Evolutionary conservation across 2,888 invertebrate genomes (phyloP), one percentile per base, ranked within the genome.

Genomic region (Pyrocoelia pectoralis): DNA sequence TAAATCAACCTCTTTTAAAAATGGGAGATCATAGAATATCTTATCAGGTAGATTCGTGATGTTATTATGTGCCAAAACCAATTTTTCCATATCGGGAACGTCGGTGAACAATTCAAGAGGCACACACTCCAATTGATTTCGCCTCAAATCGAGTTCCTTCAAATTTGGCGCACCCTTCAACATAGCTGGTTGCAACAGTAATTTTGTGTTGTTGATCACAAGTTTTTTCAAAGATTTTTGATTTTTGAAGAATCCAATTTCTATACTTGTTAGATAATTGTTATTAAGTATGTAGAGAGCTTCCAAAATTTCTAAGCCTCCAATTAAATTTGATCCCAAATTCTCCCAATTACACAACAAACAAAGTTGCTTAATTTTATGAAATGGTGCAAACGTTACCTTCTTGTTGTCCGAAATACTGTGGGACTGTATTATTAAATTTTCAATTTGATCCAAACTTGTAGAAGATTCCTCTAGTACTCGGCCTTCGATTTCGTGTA

Each of bases 91-190:
- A 60, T 84, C 80, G 15, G 75, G 76, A 67, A 84, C 84, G 59
- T 80, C 57, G n/a, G 81, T 81, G 70, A 89, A 89, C 74, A 88
- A 85, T 73, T 86, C 82, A 78, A 89, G 88, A 33, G 89, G 85
- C 52, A 89, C 83, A 15, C 88, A 87, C 2, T 89, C 87, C 68
- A 91, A 76, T 75, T 89, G 88, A 81, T 91, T 91, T 13, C 89
- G 88, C 70, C 90, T 89, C 66, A 91, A 41, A 17, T 61, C 38
- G n/a, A 61, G 18, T 51, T 61, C 61, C 14, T 46, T n/a, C 5
- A 61, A 18, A 14, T 12, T 50, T 6, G 38, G 18, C 24, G 55
- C n/a, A 0, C 38, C 56, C 8, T 55, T 41, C 14, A 61, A 61
- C 2, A 43, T 29, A 8, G 50, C 55, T 0, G 38, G 18, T 33